Conservation (phyloP, 2,113 vertebrate genomes). For the Podarcis raffonei region DNA sequence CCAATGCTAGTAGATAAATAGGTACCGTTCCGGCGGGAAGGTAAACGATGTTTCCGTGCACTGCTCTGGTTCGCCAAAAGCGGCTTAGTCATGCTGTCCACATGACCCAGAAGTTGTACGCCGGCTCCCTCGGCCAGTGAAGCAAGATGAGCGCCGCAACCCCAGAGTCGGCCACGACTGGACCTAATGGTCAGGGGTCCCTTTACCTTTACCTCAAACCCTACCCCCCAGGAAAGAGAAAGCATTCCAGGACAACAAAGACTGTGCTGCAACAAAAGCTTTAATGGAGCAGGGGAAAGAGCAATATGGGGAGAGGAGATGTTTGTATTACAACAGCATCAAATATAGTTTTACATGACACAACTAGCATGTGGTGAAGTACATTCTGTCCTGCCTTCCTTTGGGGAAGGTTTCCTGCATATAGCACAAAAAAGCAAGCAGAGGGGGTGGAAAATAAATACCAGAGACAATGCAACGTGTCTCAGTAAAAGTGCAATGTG, state of each 20-base stretch:
- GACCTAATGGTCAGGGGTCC: too few species aligned
- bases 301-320: not conserved
- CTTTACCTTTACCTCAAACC: too few species aligned
- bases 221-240: not conserved
- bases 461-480: not conserved
- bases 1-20: too few species aligned
- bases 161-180: too few species aligned
- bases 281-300: not conserved
- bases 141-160: too few species aligned
- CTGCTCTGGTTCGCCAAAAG: too few species aligned
- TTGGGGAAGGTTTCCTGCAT: not conserved
- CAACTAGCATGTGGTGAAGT: not conserved
- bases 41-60: fast-evolving
- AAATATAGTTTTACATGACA: not conserved
- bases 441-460: not conserved
- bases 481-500: too few species aligned
- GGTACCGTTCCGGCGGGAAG: too few species aligned
- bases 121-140: too few species aligned
- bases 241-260: not conserved
- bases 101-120: too few species aligned
- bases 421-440: not conserved
- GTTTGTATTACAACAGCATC: too few species aligned
- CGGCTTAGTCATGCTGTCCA: too few species aligned
- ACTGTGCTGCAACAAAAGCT: slow-evolving; percentile 1
- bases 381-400: not conserved